Conservation (phyloP, 64 coral and sea anemone species). For the Pocillopora verrucosa region DNA sequence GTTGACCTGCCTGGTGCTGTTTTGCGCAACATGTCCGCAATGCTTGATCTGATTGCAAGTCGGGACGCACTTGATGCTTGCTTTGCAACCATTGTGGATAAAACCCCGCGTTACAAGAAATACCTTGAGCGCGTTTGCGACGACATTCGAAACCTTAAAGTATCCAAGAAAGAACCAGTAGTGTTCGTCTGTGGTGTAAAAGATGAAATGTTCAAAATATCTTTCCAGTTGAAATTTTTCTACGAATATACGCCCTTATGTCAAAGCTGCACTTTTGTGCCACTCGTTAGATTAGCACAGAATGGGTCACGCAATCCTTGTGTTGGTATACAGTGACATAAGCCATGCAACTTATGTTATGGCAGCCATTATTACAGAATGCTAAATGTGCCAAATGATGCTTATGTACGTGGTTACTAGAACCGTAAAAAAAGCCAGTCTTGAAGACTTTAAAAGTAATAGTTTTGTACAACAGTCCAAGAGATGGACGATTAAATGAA, state of each 20-base stretch:
- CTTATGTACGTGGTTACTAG: too few relatives aligned
- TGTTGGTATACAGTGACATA: not conserved
- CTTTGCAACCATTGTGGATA: constrained; percentile 64
- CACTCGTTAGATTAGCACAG: not conserved
- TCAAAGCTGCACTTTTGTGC: not conserved
- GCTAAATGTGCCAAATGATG: too few relatives aligned
- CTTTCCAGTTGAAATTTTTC: constrained; percentile 35
- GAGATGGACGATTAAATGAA: too few relatives aligned
- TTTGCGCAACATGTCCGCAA: constrained; percentile 56
- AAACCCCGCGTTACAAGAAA: constrained; percentile 56
- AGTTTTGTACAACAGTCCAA: too few relatives aligned
- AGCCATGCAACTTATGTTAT: not conserved
- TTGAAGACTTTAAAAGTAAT: too few relatives aligned
- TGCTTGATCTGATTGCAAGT: constrained; percentile 61
- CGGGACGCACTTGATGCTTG: constrained; percentile 61
- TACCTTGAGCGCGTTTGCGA: constrained; percentile 73
- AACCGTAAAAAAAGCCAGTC: too few relatives aligned
- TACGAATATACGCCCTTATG: not conserved
- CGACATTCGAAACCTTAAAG: constrained; percentile 72
- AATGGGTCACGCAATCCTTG: not conserved
- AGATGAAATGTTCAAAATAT: constrained; percentile 89
- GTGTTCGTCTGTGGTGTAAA: constrained; percentile 80
- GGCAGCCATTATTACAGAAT: not conserved
- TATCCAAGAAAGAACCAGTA: constrained; percentile 69
- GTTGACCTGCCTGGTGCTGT: constrained; percentile 87